Evolutionary conservation across 2,888 invertebrate genomes (phyloP).

Genomic region (Pyralis farinalis): DNA sequence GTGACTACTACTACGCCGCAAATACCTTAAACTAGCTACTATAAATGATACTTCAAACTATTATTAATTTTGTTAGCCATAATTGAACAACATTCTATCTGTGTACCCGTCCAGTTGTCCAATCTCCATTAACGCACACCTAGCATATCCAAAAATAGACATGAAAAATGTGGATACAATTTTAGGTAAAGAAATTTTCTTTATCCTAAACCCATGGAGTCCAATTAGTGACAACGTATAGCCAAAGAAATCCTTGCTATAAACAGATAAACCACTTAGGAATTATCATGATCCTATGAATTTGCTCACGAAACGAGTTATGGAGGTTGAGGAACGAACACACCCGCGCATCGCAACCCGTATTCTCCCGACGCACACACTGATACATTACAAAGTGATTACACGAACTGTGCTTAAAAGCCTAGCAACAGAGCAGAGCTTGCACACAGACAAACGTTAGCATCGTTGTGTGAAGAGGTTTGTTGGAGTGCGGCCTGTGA

Average conservation of each 20-base stretch:
- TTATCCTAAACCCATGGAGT: slow-evolving; percentile 3
- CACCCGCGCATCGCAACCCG: slow-evolving; percentile 35
- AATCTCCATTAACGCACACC: background rate
- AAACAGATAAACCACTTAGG: slow-evolving; percentile 42
- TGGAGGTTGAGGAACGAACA: slow-evolving; percentile 41
- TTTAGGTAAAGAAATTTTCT: background rate
- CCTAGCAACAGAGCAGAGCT: slow-evolving; percentile 23
- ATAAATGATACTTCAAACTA: too few relatives aligned
- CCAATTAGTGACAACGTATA: slow-evolving; percentile 32
- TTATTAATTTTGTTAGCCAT: too few relatives aligned
- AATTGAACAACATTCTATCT: too few relatives aligned
- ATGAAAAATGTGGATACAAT: background rate
- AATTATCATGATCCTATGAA: slow-evolving; percentile 67
- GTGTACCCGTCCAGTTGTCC: too few relatives aligned
- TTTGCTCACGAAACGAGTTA: slow-evolving; percentile 70
- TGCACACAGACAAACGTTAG: slow-evolving; percentile 10
- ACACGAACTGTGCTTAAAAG: slow-evolving; percentile 6
- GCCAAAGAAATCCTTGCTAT: slow-evolving; percentile 44
- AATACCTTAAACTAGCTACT: too few relatives aligned
- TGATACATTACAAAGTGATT: slow-evolving; percentile 1
- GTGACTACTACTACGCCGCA: too few relatives aligned
- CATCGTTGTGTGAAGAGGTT: slow-evolving; percentile 23
- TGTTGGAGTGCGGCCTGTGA: slow-evolving; percentile 22
- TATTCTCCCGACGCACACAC: slow-evolving; percentile 36
- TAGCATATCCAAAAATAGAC: background rate